Conservation (phyloP, 2,888 invertebrate species). For the Drosophila multiciliata region DNA sequence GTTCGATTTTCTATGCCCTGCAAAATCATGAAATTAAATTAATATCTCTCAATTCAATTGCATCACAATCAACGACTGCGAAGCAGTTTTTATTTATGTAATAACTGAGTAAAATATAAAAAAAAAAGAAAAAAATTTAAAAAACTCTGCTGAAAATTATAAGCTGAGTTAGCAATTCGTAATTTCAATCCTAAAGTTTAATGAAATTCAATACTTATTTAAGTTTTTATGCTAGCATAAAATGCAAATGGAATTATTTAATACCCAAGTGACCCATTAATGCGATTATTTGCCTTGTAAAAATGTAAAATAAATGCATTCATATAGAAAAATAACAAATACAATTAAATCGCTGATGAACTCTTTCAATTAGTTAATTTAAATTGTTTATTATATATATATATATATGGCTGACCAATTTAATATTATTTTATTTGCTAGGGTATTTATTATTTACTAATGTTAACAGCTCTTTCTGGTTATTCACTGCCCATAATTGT, state of each 20-base stretch:
- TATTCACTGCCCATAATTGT: conserved; percentile 22
- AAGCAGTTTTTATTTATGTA: neutral
- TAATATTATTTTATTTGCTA: neutral
- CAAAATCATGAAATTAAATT: conserved; percentile 29
- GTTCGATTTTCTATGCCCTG: conserved; percentile 88
- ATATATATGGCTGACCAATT: neutral
- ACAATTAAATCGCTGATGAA: neutral
- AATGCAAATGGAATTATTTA: neutral
- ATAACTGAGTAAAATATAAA: neutral
- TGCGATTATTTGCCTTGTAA: neutral
- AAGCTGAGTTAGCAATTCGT: neutral
- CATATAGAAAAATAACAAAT: neutral
- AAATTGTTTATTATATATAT: neutral
- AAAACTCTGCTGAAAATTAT: neutral
- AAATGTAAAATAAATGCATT: neutral
- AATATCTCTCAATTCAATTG: conserved; percentile 29
- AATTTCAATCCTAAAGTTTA: neutral
- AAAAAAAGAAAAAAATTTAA: neutral
- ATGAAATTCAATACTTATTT: neutral
- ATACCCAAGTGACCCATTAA: neutral
- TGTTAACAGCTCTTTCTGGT: neutral
- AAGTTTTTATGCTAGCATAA: neutral
- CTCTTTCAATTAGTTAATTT: neutral
- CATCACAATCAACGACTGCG: conserved; percentile 30
- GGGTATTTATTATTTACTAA: conserved; percentile 1